Base-by-base conservation (phyloP, 2,113 vertebrate species). In the Mugil cephalus region DNA sequence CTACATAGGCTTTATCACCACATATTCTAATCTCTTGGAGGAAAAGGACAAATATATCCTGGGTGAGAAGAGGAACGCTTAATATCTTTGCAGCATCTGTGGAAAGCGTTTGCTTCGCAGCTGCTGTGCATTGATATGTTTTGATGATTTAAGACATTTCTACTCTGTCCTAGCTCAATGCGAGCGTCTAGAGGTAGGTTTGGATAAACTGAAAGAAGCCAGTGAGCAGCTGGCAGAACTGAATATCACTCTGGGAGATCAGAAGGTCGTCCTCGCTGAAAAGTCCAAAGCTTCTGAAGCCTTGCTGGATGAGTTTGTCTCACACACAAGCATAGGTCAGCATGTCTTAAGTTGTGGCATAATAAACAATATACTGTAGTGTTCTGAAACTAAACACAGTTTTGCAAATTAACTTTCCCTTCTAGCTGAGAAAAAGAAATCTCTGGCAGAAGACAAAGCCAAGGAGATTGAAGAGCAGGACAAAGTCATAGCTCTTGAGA, bases 151-250 rank as follows among this genome's bases (percentile, higher is more conserved):
- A 4, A 35, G 5, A 43, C 6, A 46, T 4, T 63, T 65, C 19
- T 53, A 36, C 65, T 48, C 34, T 60, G 12, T 60, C 80, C 2
- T 79, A 99, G 98, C 88, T 15, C 97, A 99, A 70, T 99, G 97
- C 83, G 96, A 94, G 74, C 94, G 94, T 7, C 89, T 99, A 65
- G 96, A 98, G 42, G 94, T 95, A 0, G 98, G 98, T 48, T 93
- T 99, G 68, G 95, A 95, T 82, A 99, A 98, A 84, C 91, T 99
- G 70, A 95, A 97, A 88, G 97, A 99, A 87, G 98, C 97, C 19
- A 95, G 94, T 36, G n/a, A 92, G n/a, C 95, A 98, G 89, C 91
- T 99, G 24, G 94, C 89, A 1, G 95, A 97, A 86, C 94, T 99
- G 60, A 99, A 97, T 58, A 51, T 84, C 66, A 98, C 97, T 79